phyloP scores from a whole-genome alignment of 2,797 vertebrate genomes.

The Acanthopagrus latus region DNA sequence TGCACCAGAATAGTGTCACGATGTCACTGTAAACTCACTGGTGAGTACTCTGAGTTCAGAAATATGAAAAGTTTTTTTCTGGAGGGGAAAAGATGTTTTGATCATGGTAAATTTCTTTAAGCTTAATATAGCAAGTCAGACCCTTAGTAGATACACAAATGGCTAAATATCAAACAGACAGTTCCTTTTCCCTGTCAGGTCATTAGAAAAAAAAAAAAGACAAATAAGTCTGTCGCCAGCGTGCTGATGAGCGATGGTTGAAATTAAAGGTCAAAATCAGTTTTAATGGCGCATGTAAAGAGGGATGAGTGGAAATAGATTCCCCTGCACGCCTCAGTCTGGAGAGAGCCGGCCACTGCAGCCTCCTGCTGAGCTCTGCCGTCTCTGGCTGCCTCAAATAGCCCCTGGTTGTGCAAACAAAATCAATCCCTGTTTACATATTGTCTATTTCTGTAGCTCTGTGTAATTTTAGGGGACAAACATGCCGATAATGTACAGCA shows the following conservation, averaged over 20 bases:
- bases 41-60: background rate
- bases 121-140: background rate
- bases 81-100: background rate
- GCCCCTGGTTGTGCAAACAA: conserved; percentile 74
- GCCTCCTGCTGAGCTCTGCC: conserved; percentile 63
- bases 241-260: conserved; percentile 4
- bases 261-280: conserved; percentile 10
- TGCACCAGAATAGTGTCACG: background rate
- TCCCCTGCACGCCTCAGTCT: conserved; percentile 53
- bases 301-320: conserved; percentile 53
- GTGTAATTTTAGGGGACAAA: conserved; percentile 79
- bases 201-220: background rate
- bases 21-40: background rate
- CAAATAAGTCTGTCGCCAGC: background rate
- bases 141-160: background rate
- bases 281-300: conserved; percentile 14
- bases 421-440: conserved; percentile 75
- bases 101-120: background rate
- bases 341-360: conserved; percentile 52
- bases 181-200: background rate
- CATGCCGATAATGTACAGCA: conserved; percentile 71
- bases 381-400: conserved; percentile 72
- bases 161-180: conserved; percentile 1
- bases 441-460: conserved; percentile 75
- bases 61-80: background rate